Base-by-base conservation (phyloP, 2,797 vertebrate genomes). In the Haliaeetus albicilla region DNA sequence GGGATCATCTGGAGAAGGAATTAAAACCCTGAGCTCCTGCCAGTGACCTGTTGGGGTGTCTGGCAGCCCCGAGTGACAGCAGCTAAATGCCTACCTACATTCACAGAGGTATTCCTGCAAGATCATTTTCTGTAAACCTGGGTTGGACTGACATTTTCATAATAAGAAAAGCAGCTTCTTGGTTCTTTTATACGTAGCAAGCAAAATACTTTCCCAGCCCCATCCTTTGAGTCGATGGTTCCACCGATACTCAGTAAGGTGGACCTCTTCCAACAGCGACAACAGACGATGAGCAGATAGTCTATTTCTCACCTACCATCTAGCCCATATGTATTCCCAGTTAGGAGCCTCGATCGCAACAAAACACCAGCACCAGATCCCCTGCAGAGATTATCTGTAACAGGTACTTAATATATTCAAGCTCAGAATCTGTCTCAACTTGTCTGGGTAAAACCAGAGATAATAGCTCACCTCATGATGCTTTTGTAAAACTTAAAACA, bases 111-210 rank as follows among this genome's bases (percentile, higher is more conserved):
- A 80, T 83, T 79, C 56, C 71, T 35, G 5, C 7, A 3, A 75
- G 43, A 51, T 49, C 18, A 4, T 59, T 80, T 87, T 85, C 71
- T 61, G 78, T 44, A 75, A 65, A 49, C 44, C 16, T 17, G 51
- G 22, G 28, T 54, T 61, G 67, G 56, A 77, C 56, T 48, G 23
- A 19, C 13, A 6, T 68, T 78, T 80, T 91, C 59, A 7, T 74
- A 76, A 54, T 67, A 90, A 70, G 64, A 92, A 96, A 91, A 88
- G 25, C 88, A 94, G 69, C 76, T 80, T 83, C 85, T 74, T 49
- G 11, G 30, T 67, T 89, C 70, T 87, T 92, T 60, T 28, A 39
- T 35, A 87, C 2, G 4, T 19, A 28, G 63, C 71, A 83, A 61
- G 33, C 7, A 87, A 88, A 95, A 80, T 69, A 43, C 71, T 85